Evolutionary conservation across 2,113 vertebrate genomes (phyloP).

Genomic region (Onychostruthus taczanowskii): DNA sequence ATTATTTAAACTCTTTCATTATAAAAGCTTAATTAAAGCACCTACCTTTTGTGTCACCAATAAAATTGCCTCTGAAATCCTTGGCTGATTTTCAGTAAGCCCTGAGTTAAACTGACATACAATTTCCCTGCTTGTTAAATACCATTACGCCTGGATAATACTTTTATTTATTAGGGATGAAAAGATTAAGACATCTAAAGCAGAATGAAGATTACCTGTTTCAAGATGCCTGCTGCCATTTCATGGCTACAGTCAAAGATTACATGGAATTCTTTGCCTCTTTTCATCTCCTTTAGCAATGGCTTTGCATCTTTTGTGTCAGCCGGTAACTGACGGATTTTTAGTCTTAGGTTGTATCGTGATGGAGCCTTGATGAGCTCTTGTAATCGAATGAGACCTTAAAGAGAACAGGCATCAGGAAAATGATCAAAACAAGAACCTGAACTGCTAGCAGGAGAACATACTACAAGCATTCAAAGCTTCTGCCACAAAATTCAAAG

Average conservation of each 20-base stretch:
- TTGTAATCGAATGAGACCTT: constrained; percentile 97
- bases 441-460: neutral
- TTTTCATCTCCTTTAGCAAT: constrained; percentile 97
- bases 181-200: neutral
- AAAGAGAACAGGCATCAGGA: constrained; percentile 39
- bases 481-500: neutral
- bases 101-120: neutral
- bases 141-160: neutral
- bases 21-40: neutral
- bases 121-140: neutral
- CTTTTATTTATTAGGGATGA: neutral
- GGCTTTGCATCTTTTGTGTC: constrained; percentile 97
- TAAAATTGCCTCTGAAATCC: neutral
- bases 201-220: constrained; percentile 82
- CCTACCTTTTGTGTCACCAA: neutral
- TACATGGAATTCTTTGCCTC: constrained; percentile 96
- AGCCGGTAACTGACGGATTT: constrained; percentile 94
- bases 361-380: constrained; percentile 99
- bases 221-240: constrained; percentile 97
- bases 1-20: neutral
- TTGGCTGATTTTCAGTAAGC: neutral
- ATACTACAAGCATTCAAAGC: neutral
- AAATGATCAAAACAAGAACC: constrained; percentile 18
- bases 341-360: constrained; percentile 93
- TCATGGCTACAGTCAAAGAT: constrained; percentile 98